Conservation (phyloP, 2,797 vertebrate genomes). For the Danio jaintianensis region DNA sequence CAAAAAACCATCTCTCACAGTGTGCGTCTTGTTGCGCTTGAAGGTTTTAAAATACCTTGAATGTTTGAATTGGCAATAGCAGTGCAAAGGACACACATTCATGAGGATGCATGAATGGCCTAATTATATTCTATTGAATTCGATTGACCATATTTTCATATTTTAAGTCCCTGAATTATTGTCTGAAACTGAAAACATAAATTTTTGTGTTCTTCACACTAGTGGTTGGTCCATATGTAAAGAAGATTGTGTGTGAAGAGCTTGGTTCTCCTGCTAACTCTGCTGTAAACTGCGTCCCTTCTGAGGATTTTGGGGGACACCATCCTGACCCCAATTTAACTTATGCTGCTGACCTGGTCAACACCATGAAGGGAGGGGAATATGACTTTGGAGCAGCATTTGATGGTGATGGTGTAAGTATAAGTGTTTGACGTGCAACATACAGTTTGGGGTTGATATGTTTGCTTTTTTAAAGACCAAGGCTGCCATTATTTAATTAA, state of each 20-base stretch:
- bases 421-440: background rate
- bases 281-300: constrained; percentile 90
- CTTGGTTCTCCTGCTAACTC: constrained; percentile 93
- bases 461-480: background rate
- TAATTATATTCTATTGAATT: too few species aligned
- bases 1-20: too few species aligned
- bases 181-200: background rate
- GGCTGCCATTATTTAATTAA: background rate
- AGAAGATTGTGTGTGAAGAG: constrained; percentile 96
- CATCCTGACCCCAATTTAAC: constrained; percentile 98
- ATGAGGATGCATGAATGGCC: too few species aligned
- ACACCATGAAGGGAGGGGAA: constrained; percentile 93
- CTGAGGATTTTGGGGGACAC: constrained; percentile 97
- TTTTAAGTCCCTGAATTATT: background rate
- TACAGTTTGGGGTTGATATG: background rate
- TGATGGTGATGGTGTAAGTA: constrained; percentile 94
- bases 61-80: too few species aligned
- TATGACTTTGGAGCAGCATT: constrained; percentile 98
- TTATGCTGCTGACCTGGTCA: constrained; percentile 94
- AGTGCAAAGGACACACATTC: too few species aligned
- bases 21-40: too few species aligned
- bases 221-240: constrained; percentile 97
- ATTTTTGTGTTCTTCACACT: constrained; percentile 21
- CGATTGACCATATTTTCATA: background rate
- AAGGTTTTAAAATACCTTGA: too few species aligned